Evolutionary conservation across 2,888 invertebrate genomes (phyloP).

Genomic region (Coleophora flavipennella): DNA sequence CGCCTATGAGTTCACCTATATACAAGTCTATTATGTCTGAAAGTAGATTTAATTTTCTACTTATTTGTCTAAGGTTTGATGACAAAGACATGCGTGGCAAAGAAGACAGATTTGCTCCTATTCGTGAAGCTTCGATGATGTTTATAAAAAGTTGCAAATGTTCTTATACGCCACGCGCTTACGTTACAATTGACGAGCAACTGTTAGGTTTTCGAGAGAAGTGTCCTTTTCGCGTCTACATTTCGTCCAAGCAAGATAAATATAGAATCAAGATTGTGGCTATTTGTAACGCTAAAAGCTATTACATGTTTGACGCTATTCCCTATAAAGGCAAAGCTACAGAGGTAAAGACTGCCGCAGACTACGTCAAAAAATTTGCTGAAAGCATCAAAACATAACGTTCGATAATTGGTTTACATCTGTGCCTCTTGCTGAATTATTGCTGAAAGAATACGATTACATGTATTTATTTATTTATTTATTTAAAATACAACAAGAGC

Average conservation of each 20-base stretch:
- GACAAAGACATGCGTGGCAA: too few relatives aligned
- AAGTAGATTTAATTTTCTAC: too few relatives aligned
- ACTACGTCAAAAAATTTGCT: constrained; percentile 3
- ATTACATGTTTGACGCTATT: constrained; percentile 7
- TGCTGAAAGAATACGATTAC: too few relatives aligned
- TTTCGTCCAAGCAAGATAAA: constrained; percentile 7
- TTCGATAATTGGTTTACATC: background rate
- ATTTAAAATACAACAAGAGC: too few relatives aligned
- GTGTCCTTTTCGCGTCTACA: constrained; percentile 1
- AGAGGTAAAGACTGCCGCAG: constrained; percentile 1
- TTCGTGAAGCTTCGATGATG: too few relatives aligned
- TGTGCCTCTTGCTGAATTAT: background rate
- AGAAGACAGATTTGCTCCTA: too few relatives aligned
- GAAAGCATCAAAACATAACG: constrained; percentile 1
- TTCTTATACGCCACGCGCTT: constrained; percentile 1
- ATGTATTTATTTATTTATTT: too few relatives aligned
- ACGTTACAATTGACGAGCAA: constrained; percentile 1
- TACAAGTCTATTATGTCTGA: too few relatives aligned
- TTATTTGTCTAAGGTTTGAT: too few relatives aligned
- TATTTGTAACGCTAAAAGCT: constrained; percentile 9
- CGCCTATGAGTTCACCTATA: too few relatives aligned
- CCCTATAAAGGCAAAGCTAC: constrained; percentile 4
- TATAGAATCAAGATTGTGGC: constrained; percentile 31
- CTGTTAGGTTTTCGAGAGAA: background rate
- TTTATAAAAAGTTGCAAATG: too few relatives aligned